Evolutionary conservation across 2,888 invertebrate genomes (phyloP), one percentile per base, ranked within the genome.

Genomic region (Drosophila quinaria): DNA sequence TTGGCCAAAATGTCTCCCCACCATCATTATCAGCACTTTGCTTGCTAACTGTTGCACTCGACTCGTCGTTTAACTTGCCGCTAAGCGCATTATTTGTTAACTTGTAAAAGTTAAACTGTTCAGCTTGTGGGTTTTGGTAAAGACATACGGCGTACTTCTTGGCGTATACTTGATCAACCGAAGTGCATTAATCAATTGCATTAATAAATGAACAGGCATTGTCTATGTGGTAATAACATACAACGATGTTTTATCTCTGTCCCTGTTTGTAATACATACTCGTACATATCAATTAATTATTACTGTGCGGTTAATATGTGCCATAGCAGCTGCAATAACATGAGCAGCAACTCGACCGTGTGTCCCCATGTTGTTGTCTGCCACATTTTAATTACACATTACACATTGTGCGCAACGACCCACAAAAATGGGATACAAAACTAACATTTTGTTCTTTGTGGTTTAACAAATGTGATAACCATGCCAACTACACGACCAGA

Each of bases 101-200:
- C 66, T 52, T 56, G 65, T 37, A 37, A 51, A 86, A 73, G 66
- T 70, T 80, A 79, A 81, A 44, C 65, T 55, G 62, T 51, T 15
- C 13, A 59, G 62, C 51, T 73, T 60, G 50, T 11, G 66, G 66
- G 62, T 33, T 56, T 37, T 44, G 19, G 15, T 13, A 31, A 19
- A 22, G 17, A 15, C 37, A 39, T 42, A 56, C 56, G 15, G 29
- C 19, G 42, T n/a, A 3, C 62, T 49, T 52, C 50, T 29, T 54
- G 54, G 59, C 77, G 64, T 62, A 59, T 59, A 65, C 77, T 87
- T 87, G 72, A 80, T 78, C 73, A 77, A 55, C 77, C 63, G 9
- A 69, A 67, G 81, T 82, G 76, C 82, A 91, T 91, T 90, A 91
- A 91, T 91, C 87, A 91, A 90, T 90, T 91, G 85, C 81, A 90